Evolutionary conservation across 2,113 vertebrate genomes (phyloP).

Genomic region (Carollia perspicillata): DNA sequence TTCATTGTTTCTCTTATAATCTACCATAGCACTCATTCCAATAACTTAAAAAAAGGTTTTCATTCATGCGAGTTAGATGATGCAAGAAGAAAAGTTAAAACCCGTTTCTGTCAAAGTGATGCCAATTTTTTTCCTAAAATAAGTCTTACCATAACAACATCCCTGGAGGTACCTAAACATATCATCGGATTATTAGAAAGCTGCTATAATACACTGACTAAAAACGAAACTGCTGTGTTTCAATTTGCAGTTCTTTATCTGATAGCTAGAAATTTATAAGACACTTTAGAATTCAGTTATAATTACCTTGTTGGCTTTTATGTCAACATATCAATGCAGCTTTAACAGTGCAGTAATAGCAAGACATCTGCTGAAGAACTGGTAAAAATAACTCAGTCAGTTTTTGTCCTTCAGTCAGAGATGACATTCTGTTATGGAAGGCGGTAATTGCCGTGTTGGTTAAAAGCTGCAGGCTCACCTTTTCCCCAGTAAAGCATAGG

Average conservation of each 20-base stretch:
- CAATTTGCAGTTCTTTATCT: conserved; percentile 46
- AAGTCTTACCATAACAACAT: neutral
- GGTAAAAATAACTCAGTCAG: neutral
- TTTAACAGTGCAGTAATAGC: conserved; percentile 13
- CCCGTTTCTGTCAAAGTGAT: conserved; percentile 46
- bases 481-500: neutral
- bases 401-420: conserved; percentile 20
- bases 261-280: conserved; percentile 37
- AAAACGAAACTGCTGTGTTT: conserved; percentile 62
- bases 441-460: neutral
- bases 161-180: conserved; percentile 53
- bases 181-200: conserved; percentile 59
- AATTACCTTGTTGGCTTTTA: conserved; percentile 37
- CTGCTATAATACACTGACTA: neutral
- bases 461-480: neutral
- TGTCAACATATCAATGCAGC: conserved; percentile 18
- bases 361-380: neutral
- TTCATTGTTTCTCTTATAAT: conserved; percentile 7
- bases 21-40: neutral
- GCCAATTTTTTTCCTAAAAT: conserved; percentile 54
- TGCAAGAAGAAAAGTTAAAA: conserved; percentile 43
- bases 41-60: neutral
- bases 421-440: conserved; percentile 7
- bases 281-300: conserved; percentile 59
- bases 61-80: neutral